Percentiles rank a stretch among this genome's conserved stretches.
Evolutionary conservation across 2,113 vertebrate genomes (phyloP).

Genomic region (Setophaga coronata): DNA sequence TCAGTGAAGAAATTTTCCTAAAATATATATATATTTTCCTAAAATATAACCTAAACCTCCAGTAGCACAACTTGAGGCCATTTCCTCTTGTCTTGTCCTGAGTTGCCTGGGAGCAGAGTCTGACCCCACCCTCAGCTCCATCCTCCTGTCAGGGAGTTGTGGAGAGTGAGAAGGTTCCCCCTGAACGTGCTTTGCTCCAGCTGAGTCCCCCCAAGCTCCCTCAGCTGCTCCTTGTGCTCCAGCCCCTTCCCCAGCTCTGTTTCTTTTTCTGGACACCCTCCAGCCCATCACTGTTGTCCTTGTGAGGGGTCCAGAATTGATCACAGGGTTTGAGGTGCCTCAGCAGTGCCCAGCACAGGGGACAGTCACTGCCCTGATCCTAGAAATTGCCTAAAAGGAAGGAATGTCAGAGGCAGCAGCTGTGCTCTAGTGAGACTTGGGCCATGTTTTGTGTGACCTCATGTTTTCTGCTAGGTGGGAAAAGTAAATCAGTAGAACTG

Average conservation of each 20-base stretch:
- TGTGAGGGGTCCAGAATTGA: background rate
- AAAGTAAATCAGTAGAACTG: slow-evolving; percentile 89
- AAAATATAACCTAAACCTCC: background rate
- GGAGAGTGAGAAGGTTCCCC: background rate
- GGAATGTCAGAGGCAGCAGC: background rate
- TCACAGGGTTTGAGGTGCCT: rapidly evolving
- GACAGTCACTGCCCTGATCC: rapidly evolving
- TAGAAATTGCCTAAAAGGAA: background rate
- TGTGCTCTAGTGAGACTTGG: background rate
- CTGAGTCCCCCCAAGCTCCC: background rate
- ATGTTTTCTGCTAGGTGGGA: slow-evolving; percentile 76
- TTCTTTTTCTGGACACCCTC: background rate
- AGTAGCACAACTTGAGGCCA: background rate
- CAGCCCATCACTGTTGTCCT: background rate
- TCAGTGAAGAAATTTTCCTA: background rate
- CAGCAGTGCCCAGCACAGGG: background rate
- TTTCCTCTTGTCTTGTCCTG: background rate
- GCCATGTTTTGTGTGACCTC: rapidly evolving
- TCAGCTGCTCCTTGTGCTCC: background rate
- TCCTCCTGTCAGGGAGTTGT: background rate
- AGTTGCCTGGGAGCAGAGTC: background rate
- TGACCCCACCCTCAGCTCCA: too few species aligned
- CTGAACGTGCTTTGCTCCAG: background rate
- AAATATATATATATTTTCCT: too few species aligned
- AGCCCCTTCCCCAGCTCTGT: background rate